phyloP scores from a whole-genome alignment of 2,113 vertebrate genomes.

The Polypterus senegalus region DNA sequence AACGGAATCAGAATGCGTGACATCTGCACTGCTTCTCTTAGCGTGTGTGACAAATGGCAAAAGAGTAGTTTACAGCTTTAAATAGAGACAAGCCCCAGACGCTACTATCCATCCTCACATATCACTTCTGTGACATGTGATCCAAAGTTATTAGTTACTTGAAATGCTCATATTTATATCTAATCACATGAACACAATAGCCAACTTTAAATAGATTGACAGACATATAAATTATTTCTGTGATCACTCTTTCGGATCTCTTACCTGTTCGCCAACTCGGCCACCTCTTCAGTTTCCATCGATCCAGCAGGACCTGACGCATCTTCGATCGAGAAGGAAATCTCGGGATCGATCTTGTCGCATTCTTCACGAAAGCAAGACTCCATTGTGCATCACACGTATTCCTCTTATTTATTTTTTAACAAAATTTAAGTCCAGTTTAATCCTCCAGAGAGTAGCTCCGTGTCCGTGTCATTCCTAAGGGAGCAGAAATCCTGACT shows the following conservation, averaged over 20 bases:
- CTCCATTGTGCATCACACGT: conserved; percentile 30
- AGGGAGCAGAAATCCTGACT: conserved; percentile 58
- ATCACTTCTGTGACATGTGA: no score
- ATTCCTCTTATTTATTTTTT: not conserved
- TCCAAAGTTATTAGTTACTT: no score
- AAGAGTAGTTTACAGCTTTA: no score
- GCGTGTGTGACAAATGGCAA: no score
- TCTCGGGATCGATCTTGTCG: conserved; percentile 40
- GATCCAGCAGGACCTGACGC: conserved; percentile 34
- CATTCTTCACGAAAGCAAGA: conserved; percentile 37
- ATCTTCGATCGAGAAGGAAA: conserved; percentile 41
- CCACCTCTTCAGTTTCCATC: conserved; percentile 49
- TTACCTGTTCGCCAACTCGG: conserved; percentile 69
- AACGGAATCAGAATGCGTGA: no score
- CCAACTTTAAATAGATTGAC: no score
- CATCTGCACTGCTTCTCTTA: no score
- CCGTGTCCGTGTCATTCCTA: conserved; percentile 49
- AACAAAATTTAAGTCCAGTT: conserved; percentile 4
- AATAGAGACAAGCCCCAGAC: no score
- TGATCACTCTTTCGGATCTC: not conserved
- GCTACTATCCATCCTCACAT: no score
- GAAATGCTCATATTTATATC: no score
- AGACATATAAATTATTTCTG: no score
- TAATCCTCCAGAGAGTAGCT: conserved; percentile 27
- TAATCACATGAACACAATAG: no score